Base-by-base conservation (phyloP, 2,888 invertebrate species). In the Drosophila suboccidentalis region DNA sequence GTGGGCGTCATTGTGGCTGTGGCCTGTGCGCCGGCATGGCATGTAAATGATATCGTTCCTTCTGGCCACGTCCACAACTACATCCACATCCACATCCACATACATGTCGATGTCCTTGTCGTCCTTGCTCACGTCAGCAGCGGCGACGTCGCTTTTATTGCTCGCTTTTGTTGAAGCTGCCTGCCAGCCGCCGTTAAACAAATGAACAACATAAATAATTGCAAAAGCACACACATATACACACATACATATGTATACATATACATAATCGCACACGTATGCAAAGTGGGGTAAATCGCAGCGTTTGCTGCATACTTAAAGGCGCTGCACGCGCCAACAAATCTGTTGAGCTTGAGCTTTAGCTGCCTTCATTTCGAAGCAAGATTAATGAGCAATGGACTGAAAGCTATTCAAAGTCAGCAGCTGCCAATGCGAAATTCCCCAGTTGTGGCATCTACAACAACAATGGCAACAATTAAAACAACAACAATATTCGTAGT, bases 41-140 rank as follows among this genome's bases (percentile, higher is more conserved):
- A 90, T 90, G 90, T 81, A 87, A 87, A 87, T 90, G 87, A 89
- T 90, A 83, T 84, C 89, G 89, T 90, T 90, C 76, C 83, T 87
- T 87, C 73, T 66, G 65, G 74, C 74, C 72, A 67, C 65, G 75
- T 76, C 49, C 74, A 63, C 63, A 68, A 53, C 49, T 29, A 46
- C 54, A 54, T 19, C 10, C 22, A 54, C 54, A 62, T n/a, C 3
- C 32, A 54, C 29, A 62, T 62, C 19, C 22, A 17, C 47, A 63
- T 36, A 32, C 34, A 50, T 41, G 17, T 44, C 19, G 29, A 29
- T 29, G 60, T 73, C 57, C 61, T 74, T 65, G 79, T 79, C 78
- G 78, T 82, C 72, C 64, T 78, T 80, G 78, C 73, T 71, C 81
- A 88, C 77, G 80, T 77, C 83, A 89, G 82, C 87, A 68, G 69